Evolutionary conservation across 2,888 invertebrate species (phyloP).

Genomic region (Copidosoma aretas): DNA sequence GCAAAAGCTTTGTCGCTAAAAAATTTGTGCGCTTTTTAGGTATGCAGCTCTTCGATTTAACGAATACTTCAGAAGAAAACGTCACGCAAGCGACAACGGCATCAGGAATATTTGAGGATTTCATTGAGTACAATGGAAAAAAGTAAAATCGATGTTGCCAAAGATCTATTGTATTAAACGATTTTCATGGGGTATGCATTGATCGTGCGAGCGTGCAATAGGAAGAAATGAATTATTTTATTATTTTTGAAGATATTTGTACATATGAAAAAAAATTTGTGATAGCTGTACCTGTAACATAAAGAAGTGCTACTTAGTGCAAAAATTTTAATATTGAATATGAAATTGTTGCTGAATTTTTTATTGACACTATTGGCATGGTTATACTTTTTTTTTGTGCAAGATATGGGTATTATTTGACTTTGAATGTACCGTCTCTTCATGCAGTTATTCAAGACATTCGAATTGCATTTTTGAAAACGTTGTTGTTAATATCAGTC

Average conservation of each 20-base stretch:
- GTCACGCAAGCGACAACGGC: conserved; percentile 19
- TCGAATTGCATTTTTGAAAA: no score
- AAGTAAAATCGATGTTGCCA: conserved; percentile 1
- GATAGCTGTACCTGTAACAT: conserved; percentile 21
- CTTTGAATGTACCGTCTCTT: no score
- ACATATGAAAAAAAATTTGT: conserved; percentile 20
- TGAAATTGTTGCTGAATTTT: conserved; percentile 15
- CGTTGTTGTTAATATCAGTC: no score
- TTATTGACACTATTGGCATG: conserved; percentile 11
- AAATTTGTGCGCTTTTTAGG: conserved; percentile 59
- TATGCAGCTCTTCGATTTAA: conserved; percentile 76
- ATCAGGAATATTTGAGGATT: conserved; percentile 30
- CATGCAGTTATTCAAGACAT: no score
- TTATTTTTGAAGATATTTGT: conserved; percentile 36
- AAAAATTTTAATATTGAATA: conserved; percentile 6
- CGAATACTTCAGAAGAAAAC: conserved; percentile 74
- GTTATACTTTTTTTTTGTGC: conserved; percentile 1
- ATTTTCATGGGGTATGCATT: conserved; percentile 14
- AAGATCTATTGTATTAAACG: conserved; percentile 33
- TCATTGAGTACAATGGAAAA: no score
- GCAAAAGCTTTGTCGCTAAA: neutral
- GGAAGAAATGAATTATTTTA: conserved; percentile 2
- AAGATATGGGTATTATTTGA: neutral
- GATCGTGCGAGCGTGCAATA: conserved; percentile 24
- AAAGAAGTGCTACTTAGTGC: conserved; percentile 14